Base-by-base conservation (phyloP, 2,113 vertebrate species). In the Noturus placidus region DNA sequence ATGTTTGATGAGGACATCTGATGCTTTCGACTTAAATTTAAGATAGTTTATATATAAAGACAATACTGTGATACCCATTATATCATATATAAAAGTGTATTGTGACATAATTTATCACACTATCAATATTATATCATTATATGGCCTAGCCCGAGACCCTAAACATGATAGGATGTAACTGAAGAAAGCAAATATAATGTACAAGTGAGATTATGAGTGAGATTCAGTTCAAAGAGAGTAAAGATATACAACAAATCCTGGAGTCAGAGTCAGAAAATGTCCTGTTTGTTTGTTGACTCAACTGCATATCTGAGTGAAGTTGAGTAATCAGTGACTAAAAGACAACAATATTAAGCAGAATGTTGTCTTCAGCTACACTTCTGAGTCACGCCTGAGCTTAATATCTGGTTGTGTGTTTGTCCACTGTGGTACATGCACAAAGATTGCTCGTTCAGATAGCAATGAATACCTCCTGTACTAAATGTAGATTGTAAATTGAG, bases 401-500 rank as follows among this genome's bases (percentile, higher is more conserved):
- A 85, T 85, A 59, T 76, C 69, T 59, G 35, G 59, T 81, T 70
- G 27, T 13, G 11, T 33, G 8, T 69, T 69, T 35, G 30, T 67
- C 59, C 35, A 15, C 56, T 76, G 33, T 57, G 84, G 17, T 56
- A 46, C 78, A 59, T 19, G 50, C 2, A 30, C 2, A 20, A 70
- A 56, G n/a, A 46, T 38, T 72, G 11, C 42, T 52, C 30, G 3
- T 56, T 54, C 19, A 77, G 59, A 56, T 72, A 76, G 20, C 67
- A 74, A 83, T 54, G 6, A 83, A 76, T 27, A 25, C 78, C 52
- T 56, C 5, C 22, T 52, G 19, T 76, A 4, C 56, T 52, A 35
- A 78, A 87, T 35, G 46, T 52, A 33, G 70, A n/a, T 19, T 30
- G 57, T 67, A 78, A 88, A 78, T 50, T 52, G 46, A 65, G 42